Conservation (phyloP, 2,797 vertebrate species). For the Danio choprae region DNA sequence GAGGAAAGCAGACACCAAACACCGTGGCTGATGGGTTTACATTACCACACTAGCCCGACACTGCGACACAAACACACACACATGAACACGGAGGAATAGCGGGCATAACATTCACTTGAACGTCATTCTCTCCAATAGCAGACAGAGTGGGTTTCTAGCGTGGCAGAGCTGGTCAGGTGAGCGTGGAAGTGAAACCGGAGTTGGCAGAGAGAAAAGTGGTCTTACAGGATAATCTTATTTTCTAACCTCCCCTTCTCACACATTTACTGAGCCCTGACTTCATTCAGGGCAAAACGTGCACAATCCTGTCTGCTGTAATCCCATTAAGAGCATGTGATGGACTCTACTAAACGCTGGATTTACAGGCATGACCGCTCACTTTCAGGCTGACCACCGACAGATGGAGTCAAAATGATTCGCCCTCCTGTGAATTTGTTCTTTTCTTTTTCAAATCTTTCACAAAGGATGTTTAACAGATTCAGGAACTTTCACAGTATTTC, state of each 20-base stretch:
- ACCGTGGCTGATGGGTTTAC: slow-evolving; percentile 5
- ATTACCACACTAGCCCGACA: slow-evolving; percentile 32
- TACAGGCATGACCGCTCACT: slow-evolving; percentile 43
- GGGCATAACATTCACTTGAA: neutral
- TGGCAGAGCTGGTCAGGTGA: slow-evolving; percentile 16
- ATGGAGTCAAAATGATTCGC: too few species aligned
- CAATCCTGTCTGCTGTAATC: slow-evolving; percentile 68
- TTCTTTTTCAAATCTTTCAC: too few species aligned
- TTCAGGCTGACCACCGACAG: neutral
- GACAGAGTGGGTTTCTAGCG: neutral
- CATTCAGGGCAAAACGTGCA: slow-evolving; percentile 47
- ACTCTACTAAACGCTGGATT: slow-evolving; percentile 57
- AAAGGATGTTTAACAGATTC: too few species aligned
- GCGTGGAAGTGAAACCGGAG: slow-evolving; percentile 61
- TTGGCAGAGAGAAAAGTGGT: slow-evolving; percentile 44
- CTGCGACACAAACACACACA: neutral
- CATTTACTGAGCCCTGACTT: slow-evolving; percentile 45
- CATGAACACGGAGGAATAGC: neutral
- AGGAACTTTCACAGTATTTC: too few species aligned
- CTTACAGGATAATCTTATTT: slow-evolving; percentile 72
- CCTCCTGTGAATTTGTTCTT: too few species aligned
- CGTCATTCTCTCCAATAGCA: neutral
- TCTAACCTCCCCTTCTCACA: slow-evolving; percentile 62
- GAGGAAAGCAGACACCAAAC: slow-evolving; percentile 7
- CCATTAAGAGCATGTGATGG: slow-evolving; percentile 72